Base-by-base conservation (phyloP, 2,888 invertebrate species). In the Hirtodrosophila alboralis region DNA sequence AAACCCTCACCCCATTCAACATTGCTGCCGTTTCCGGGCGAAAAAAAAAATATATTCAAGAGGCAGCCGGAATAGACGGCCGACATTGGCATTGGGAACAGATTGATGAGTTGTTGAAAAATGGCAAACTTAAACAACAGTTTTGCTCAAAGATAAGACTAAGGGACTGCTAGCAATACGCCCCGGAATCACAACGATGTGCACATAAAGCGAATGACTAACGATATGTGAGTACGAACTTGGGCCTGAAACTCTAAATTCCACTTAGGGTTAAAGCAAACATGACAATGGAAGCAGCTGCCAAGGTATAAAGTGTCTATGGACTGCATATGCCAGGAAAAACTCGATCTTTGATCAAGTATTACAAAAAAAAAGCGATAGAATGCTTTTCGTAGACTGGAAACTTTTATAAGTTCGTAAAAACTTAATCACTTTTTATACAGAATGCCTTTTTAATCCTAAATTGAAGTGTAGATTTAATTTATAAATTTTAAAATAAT, bases 81-180 rank as follows among this genome's bases (percentile, higher is more conserved):
- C 40, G 66, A 59, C 84, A 60, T 54, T 62, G 37, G 53, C 63
- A 74, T 76, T 71, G 81, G 67, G 52, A 41, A 72, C 81, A 81
- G 86, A 81, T 81, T 81, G 86, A 81, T 81, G 81, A 81, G 86
- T 86, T 86, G 84, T 84, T 81, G 84, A 86, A 86, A 84, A 81
- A 80, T 77, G 69, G 81, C 78, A 81, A 81, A 86, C 81, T 86
- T 84, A 84, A 81, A 86, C 84, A 85, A 84, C 74, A 84, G 81
- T 79, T 84, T 67, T 16, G 41, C 65, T 43, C 51, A 34, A 30
- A 64, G 63, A 65, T 59, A 64, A 54, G 49, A 44, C 26, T 31
- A 10, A n/a, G n/a, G n/a, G n/a, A 21, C 18, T 8, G 12, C n/a
- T 13, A 26, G 14, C 31, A 30, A 36, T 48, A 59, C 59, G 60